Evolutionary conservation across 30 jellyfish, hydroid and myxozoan genomes (phyloP).

Genomic region (Nemopilema nomurai): DNA sequence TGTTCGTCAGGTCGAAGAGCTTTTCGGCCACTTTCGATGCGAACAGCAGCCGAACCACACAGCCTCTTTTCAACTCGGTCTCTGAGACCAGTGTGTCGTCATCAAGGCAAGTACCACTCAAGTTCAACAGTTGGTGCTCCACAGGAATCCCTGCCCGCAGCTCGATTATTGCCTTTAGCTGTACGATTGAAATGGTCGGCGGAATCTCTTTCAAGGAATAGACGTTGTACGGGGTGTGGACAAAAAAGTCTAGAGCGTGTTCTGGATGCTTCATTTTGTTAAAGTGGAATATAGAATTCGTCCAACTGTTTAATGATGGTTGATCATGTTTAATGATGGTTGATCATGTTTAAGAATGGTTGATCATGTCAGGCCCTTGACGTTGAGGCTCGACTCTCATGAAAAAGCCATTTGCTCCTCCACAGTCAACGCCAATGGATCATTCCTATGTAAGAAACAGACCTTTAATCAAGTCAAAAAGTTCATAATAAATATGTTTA

Average conservation of each 20-base stretch:
- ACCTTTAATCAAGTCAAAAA: background rate
- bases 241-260: slow-evolving; percentile 1
- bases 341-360: too few species aligned
- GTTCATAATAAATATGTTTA: background rate
- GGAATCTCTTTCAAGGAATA: slow-evolving; percentile 17
- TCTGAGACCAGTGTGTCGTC: slow-evolving; percentile 22
- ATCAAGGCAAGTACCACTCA: slow-evolving; percentile 4
- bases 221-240: slow-evolving; percentile 47
- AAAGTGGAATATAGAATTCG: background rate
- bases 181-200: slow-evolving; percentile 4
- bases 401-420: background rate
- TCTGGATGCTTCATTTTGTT: slow-evolving; percentile 32
- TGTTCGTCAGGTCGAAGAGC: slow-evolving; percentile 17
- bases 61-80: slow-evolving; percentile 8
- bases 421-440: background rate
- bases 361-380: too few species aligned
- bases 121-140: slow-evolving; percentile 43
- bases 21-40: slow-evolving; percentile 26
- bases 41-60: slow-evolving; percentile 39
- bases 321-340: too few species aligned
- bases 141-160: slow-evolving; percentile 56
- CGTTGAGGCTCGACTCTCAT: background rate
- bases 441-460: background rate
- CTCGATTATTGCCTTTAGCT: slow-evolving; percentile 42
- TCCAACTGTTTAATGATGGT: background rate